Base-by-base conservation (phyloP, 2,113 vertebrate species). In the Isurus oxyrinchus region DNA sequence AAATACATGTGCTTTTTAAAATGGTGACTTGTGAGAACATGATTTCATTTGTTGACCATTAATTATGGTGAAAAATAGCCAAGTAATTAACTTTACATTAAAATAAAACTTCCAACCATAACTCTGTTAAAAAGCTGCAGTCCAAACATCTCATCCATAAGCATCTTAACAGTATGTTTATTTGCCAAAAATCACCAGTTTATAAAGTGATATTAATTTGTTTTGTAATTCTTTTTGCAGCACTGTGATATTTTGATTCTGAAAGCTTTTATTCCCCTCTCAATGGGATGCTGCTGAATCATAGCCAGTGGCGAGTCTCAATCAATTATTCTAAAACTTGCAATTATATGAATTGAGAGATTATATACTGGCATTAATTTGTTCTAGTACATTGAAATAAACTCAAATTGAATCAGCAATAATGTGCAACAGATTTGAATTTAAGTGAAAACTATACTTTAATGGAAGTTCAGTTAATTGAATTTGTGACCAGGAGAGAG, bases 371-470 rank as follows among this genome's bases (percentile, higher is more conserved):
- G 94, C 66, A 63, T 55, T 27, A 55, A 31, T 76, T 44, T 76
- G 27, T 72, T 95, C 94, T n/a, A 95, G 55, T 13, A 49, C 5
- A 95, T 66, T 72, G 40, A 95, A 72, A 69, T 53, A 14, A 53
- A 35, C 49, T 72, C 67, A 72, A 49, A 72, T 19, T 95, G 66
- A 16, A 72, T 25, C 55, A 3, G n/a, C 67, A 95, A 67, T 44
- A 95, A 95, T 95, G 35, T 95, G 49, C 66, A 95, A 95, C 44
- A 6, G 25, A 19, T 27, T 95, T 95, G 23, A 95, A 72, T 72
- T 95, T 95, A 72, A 72, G 5, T 95, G 44, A 53, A 72, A 95
- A 49, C 35, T 27, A 95, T 49, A 95, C 11, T 94, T 94, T 3
- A 63, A 59, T 72, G 1, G 27, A 95, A 72, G 5, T 25, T 55